Percentiles rank a stretch among this genome's conserved stretches.
Conservation (phyloP, 2,113 vertebrate species). For the Rhadina sibilatrix region DNA sequence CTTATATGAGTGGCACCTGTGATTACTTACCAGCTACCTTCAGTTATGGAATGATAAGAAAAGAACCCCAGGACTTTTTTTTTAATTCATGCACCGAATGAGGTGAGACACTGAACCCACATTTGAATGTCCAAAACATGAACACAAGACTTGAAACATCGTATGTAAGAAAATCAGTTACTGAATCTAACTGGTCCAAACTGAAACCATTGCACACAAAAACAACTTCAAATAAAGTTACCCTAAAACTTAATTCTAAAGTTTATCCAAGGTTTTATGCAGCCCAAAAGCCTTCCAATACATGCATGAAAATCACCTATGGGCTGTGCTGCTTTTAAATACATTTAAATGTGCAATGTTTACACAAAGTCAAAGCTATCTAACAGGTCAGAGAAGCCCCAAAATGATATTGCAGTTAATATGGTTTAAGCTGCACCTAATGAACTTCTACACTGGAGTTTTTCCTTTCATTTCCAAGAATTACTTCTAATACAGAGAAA, state of each 20-base stretch:
- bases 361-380: background rate
- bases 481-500: background rate
- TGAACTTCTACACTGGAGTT: background rate
- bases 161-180: background rate
- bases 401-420: background rate
- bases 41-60: background rate
- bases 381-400: background rate
- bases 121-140: background rate
- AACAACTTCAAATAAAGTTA: background rate
- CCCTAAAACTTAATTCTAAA: background rate
- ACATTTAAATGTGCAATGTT: background rate
- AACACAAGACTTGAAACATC: background rate
- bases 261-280: background rate
- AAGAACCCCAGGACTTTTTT: background rate
- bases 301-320: background rate
- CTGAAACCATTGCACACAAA: accelerated
- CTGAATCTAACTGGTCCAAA: background rate
- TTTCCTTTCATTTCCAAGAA: background rate
- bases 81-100: background rate
- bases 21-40: background rate
- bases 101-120: background rate
- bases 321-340: background rate
- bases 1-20: background rate
- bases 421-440: background rate
- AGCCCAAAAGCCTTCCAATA: background rate